Evolutionary conservation across 2,113 vertebrate genomes (phyloP), one percentile per base, ranked within the genome.

Genomic region (Dryoscopus gambensis): DNA sequence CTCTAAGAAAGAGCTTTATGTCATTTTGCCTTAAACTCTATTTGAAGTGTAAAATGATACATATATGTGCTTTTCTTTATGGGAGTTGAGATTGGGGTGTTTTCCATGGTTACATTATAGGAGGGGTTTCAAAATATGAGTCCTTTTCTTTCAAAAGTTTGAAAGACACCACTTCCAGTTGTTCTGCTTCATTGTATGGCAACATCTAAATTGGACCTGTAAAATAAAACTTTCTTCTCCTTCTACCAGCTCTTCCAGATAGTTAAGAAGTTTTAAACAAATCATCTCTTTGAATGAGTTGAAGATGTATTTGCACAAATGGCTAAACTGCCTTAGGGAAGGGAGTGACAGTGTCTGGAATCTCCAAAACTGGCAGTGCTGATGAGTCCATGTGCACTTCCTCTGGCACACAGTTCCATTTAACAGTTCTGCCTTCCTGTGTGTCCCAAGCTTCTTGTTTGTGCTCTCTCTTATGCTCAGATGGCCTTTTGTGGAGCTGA

Each of bases 31-130:
- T 88, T 65, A 27, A 80, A 64, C 44, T 75, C 20, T 46, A 1
- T 71, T 73, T 62, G 55, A 89, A 79, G 15, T 84, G 59, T 84
- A 74, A 81, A 84, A 22, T 52, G 6, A 53, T 91, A 37, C 20
- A 33, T 67, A 2, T 31, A 28, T 52, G 4, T 60, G 13, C 24
- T 49, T 79, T 77, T 74, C 33, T 57, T 75, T 55, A n/a, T 59
- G 40, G 37, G 22, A n/a, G 3, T 60, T 60, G 49, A 86, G 44
- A 44, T 60, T 0, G 0, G 11, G 22, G 42, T 85, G 22, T 67
- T 75, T 82, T 76, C 40, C 14, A 3, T n/a, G 4, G 52, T 68
- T 89, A 27, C 19, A 5, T 39, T 80, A 13, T 13, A 60, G 79
- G 23, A 56, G 10, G 20, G 5, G 3, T 76, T 92, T 69, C 27